phyloP scores from a whole-genome alignment of 2,113 vertebrate species.

The Salvelinus namaycush region DNA sequence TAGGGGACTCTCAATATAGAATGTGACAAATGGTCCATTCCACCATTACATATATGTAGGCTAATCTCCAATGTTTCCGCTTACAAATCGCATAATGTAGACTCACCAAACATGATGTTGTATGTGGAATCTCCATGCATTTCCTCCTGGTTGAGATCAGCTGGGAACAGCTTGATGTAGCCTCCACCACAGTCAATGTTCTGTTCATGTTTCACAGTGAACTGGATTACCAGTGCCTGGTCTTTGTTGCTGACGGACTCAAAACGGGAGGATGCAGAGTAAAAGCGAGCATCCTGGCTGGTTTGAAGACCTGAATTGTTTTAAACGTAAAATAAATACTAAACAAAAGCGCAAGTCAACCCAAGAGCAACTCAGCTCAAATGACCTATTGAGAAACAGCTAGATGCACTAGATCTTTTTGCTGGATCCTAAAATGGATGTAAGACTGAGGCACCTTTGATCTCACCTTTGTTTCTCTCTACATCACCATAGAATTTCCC shows the following conservation, averaged over 20 bases:
- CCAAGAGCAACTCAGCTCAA: background rate
- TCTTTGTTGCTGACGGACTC: slow-evolving; percentile 78
- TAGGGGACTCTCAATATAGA: too few species aligned
- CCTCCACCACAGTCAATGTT: slow-evolving; percentile 80
- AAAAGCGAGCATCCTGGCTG: slow-evolving; percentile 79
- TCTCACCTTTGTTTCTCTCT: slow-evolving; percentile 80
- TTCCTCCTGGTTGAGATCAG: slow-evolving; percentile 75
- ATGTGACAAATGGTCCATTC: too few species aligned
- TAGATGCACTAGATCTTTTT: background rate
- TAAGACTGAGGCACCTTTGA: background rate
- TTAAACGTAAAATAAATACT: background rate
- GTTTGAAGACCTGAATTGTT: slow-evolving; percentile 73
- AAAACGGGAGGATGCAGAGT: slow-evolving; percentile 77
- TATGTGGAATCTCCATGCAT: slow-evolving; percentile 79
- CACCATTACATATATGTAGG: background rate
- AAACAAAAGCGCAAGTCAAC: too few species aligned
- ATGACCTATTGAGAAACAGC: too few species aligned
- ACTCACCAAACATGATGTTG: slow-evolving; percentile 82
- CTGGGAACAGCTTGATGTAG: slow-evolving; percentile 81
- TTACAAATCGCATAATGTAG: background rate
- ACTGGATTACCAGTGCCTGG: slow-evolving; percentile 76
- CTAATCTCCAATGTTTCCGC: background rate
- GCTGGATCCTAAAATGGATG: too few species aligned
- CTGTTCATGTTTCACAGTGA: slow-evolving; percentile 84
- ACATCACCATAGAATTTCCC: slow-evolving; percentile 80